Evolutionary conservation across 1,140 invertebrate genomes (phyloP).

Genomic region (Meloidogyne exigua): DNA sequence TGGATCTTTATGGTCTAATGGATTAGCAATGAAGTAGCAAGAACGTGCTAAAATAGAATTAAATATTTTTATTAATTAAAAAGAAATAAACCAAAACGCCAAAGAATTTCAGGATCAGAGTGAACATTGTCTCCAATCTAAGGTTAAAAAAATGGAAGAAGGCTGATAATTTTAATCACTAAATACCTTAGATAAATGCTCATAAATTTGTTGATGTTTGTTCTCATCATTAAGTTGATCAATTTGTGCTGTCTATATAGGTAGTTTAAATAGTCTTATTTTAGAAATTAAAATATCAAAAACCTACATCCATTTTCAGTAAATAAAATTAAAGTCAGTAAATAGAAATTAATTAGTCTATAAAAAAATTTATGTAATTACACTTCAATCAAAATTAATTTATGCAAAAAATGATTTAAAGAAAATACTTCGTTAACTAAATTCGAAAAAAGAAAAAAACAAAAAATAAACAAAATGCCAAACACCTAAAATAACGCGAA

Average conservation of each 20-base stretch:
- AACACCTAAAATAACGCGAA: background rate
- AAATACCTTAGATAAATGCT: conserved; percentile 4
- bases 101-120: conserved; percentile 28
- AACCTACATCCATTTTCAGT: background rate
- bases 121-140: conserved; percentile 24
- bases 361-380: background rate
- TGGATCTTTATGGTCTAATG: conserved; percentile 26
- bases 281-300: background rate
- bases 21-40: conserved; percentile 25
- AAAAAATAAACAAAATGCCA: background rate
- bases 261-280: background rate
- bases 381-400: background rate
- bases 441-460: background rate
- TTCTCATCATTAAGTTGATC: conserved; percentile 11
- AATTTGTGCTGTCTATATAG: conserved; percentile 20
- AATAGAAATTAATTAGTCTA: background rate
- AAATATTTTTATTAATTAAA: background rate
- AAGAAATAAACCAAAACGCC: conserved; percentile 24
- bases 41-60: conserved; percentile 17
- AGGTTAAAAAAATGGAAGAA: background rate
- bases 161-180: too few species aligned
- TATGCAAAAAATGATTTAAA: background rate
- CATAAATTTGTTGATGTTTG: conserved; percentile 14
- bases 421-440: too few species aligned
- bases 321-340: conserved; percentile 3